Conservation (phyloP, 1,140 invertebrate genomes). For the Camponotus pennsylvanicus region DNA sequence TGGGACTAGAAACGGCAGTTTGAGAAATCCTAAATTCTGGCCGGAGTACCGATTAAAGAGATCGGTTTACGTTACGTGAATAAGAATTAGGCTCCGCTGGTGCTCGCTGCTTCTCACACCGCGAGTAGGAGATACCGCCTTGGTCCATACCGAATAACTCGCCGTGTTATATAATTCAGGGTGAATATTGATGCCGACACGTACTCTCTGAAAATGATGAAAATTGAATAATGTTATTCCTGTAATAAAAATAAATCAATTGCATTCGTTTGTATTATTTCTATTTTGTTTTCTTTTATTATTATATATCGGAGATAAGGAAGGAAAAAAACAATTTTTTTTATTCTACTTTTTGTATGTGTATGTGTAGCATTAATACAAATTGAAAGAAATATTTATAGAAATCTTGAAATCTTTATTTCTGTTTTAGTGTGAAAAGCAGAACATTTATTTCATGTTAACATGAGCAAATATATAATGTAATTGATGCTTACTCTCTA, state of each 20-base stretch:
- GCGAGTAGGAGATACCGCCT: not conserved
- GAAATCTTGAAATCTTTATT: not conserved
- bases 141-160: slow-evolving; percentile 28
- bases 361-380: not conserved
- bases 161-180: slow-evolving; percentile 68
- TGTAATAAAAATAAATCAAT: slow-evolving; percentile 25
- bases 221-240: slow-evolving; percentile 26
- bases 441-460: slow-evolving; percentile 13
- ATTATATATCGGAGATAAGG: not conserved
- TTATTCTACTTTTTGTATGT: not conserved
- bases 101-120: not conserved
- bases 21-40: slow-evolving; percentile 77
- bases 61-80: slow-evolving; percentile 72
- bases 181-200: slow-evolving; percentile 31
- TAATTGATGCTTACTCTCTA: not conserved
- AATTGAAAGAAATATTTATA: not conserved
- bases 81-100: slow-evolving; percentile 66
- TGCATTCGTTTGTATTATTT: too few species aligned
- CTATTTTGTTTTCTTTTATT: not conserved
- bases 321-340: not conserved
- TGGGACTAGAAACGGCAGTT: slow-evolving; percentile 53
- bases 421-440: not conserved
- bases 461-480: not conserved
- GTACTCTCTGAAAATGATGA: slow-evolving; percentile 37
- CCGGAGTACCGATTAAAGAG: slow-evolving; percentile 74